phyloP scores from a whole-genome alignment of 2,113 vertebrate species.

The Rhynchomys soricoides region DNA sequence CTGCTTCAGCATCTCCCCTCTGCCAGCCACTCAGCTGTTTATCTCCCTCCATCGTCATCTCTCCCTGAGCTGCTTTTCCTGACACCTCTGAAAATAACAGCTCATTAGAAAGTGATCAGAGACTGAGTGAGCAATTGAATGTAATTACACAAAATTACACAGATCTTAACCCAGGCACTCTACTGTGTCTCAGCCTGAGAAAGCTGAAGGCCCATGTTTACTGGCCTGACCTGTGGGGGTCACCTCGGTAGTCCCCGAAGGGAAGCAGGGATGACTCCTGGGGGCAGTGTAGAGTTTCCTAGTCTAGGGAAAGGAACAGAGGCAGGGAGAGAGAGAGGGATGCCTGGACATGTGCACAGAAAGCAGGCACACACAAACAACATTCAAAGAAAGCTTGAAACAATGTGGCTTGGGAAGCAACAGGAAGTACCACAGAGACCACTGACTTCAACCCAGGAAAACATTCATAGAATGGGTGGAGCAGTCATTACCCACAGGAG shows the following conservation, averaged over 20 bases:
- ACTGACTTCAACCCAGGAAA: neutral
- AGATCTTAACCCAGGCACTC: neutral
- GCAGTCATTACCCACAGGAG: fast-evolving
- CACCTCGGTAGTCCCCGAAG: fast-evolving
- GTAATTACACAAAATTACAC: constrained; percentile 61
- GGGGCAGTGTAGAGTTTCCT: fast-evolving
- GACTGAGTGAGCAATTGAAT: constrained; percentile 39
- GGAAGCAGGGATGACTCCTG: neutral
- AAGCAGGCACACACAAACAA: neutral
- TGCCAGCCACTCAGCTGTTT: neutral
- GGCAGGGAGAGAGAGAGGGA: fast-evolving
- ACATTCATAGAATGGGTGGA: neutral
- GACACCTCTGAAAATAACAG: constrained; percentile 67
- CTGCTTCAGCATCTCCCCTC: neutral
- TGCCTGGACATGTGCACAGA: neutral
- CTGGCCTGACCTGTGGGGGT: fast-evolving
- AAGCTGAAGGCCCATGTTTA: neutral
- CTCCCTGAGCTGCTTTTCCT: constrained; percentile 54
- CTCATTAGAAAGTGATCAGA: constrained; percentile 73
- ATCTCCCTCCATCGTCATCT: neutral
- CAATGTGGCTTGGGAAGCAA: fast-evolving
- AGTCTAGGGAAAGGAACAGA: neutral
- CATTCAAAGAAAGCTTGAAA: neutral
- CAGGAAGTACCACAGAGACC: fast-evolving
- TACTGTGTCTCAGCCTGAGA: neutral